Conservation (phyloP, 2,113 vertebrate genomes). For the Fulica atra region DNA sequence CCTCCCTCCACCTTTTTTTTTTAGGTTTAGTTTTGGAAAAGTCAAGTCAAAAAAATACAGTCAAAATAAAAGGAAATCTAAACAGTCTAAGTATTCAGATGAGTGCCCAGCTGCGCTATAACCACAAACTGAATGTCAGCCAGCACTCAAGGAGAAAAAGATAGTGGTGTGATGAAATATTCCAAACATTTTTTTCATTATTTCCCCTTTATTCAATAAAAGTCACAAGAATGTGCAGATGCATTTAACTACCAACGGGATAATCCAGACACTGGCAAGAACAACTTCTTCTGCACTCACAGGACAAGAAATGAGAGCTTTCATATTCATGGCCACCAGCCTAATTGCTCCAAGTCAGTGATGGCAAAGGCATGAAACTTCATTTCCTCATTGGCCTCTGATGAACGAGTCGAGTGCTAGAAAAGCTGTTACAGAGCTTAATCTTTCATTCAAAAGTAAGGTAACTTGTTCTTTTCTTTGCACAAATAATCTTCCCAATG, state of each 20-base stretch:
- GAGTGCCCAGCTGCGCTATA: not conserved
- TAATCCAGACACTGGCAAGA: not conserved
- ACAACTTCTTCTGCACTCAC: not conserved
- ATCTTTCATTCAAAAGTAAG: not conserved
- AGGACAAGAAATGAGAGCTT: not conserved
- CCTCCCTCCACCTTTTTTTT: not conserved
- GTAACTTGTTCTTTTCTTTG: not conserved
- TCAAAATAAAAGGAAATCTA: not conserved
- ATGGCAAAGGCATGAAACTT: not conserved
- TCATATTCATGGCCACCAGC: not conserved
- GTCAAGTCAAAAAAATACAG: not conserved
- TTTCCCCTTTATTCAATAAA: not conserved
- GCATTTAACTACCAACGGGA: not conserved
- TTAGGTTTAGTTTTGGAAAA: not conserved
- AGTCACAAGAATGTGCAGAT: not conserved
- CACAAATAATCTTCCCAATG: not conserved
- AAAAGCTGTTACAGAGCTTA: not conserved
- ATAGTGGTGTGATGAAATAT: not conserved
- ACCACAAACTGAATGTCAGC: not conserved
- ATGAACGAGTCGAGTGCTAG: not conserved
- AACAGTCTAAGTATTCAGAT: not conserved
- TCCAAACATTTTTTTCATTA: not conserved
- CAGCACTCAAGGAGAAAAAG: not conserved
- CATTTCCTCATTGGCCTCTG: not conserved
- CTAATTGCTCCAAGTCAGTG: not conserved